phyloP scores from a whole-genome alignment of 2,113 vertebrate genomes.

The Hoplias malabaricus region DNA sequence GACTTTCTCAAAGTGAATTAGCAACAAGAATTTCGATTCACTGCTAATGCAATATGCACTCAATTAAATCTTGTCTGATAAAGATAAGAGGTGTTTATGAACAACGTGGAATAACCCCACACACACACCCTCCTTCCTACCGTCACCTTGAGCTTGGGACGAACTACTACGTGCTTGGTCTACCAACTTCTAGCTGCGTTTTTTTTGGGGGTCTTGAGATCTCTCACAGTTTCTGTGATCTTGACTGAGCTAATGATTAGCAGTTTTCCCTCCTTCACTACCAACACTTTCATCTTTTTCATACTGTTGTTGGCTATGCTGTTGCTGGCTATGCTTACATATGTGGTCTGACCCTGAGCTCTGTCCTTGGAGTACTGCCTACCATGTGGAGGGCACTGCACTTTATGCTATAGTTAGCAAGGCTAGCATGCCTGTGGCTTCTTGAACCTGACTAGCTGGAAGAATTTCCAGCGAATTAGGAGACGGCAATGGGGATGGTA shows the following conservation, averaged over 20 bases:
- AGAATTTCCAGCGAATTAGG: background rate
- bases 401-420: background rate
- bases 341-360: constrained; percentile 2
- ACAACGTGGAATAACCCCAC: background rate
- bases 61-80: constrained; percentile 21
- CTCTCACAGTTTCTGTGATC: background rate
- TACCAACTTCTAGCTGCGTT: background rate
- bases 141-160: background rate
- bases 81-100: constrained; percentile 27
- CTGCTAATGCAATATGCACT: constrained; percentile 13
- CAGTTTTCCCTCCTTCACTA: no score
- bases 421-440: background rate
- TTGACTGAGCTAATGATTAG: background rate
- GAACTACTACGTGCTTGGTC: background rate
- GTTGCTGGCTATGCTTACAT: background rate
- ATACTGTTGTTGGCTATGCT: background rate
- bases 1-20: constrained; percentile 4
- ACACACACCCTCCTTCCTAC: background rate
- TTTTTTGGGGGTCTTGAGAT: background rate
- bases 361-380: background rate
- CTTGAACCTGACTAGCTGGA: background rate
- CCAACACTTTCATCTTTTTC: constrained; percentile 34
- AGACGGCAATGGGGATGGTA: no score
- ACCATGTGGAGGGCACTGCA: background rate
- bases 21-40: background rate